phyloP scores from a whole-genome alignment of 2,113 vertebrate genomes.

The Heteronetta atricapilla region DNA sequence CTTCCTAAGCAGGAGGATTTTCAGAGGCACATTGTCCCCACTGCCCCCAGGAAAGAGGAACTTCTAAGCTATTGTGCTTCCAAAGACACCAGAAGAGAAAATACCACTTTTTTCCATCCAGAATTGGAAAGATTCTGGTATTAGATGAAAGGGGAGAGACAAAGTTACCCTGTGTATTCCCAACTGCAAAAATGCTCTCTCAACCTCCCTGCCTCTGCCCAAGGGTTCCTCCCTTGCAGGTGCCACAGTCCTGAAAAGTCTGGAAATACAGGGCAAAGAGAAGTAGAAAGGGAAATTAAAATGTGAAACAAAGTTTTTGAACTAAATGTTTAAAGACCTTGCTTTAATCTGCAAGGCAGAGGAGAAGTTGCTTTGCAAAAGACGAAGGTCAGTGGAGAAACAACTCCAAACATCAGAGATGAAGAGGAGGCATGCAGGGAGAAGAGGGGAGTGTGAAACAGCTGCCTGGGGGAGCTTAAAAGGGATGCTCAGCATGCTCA shows the following conservation, averaged over 20 bases:
- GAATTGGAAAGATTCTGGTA: not conserved
- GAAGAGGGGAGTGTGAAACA: slow-evolving; percentile 43
- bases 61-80: not conserved
- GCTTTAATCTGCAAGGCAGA: not conserved
- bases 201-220: not conserved
- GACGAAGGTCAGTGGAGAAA: slow-evolving; percentile 21
- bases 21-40: not conserved
- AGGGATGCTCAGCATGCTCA: slow-evolving; percentile 22
- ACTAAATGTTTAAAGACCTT: not conserved
- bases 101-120: not conserved
- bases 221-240: not conserved
- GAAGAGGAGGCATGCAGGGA: slow-evolving; percentile 26
- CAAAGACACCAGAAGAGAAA: not conserved
- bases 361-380: slow-evolving; percentile 4
- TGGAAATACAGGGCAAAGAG: not conserved
- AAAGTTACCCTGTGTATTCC: not conserved
- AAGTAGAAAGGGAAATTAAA: not conserved
- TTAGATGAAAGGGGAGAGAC: not conserved
- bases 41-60: not conserved
- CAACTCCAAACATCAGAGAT: not conserved
- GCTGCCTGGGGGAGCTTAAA: slow-evolving; percentile 50
- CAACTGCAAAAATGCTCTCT: not conserved
- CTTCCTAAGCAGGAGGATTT: slow-evolving; percentile 42
- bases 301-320: not conserved
- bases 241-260: not conserved